phyloP scores from a whole-genome alignment of 2,888 invertebrate genomes.

The Polia nebulosa region DNA sequence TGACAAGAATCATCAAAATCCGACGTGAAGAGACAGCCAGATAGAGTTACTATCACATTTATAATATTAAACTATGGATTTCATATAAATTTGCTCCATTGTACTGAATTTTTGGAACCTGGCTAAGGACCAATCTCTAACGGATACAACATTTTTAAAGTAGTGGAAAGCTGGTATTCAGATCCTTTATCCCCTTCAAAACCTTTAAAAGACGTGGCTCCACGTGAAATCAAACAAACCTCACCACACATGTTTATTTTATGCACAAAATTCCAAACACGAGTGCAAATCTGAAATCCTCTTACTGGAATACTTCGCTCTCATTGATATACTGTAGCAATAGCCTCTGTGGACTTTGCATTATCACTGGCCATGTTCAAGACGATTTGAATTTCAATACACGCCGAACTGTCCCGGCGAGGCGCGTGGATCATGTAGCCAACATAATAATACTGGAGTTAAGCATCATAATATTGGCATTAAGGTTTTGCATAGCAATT shows the following conservation, averaged over 20 bases:
- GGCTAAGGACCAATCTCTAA: too few relatives aligned
- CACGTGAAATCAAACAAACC: conserved; percentile 12
- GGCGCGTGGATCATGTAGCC: conserved; percentile 53
- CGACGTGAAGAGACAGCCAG: too few relatives aligned
- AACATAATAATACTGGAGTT: conserved; percentile 52
- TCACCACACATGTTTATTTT: conserved; percentile 51
- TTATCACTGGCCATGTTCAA: conserved; percentile 73
- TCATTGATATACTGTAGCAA: conserved; percentile 78
- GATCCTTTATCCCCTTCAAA: neutral
- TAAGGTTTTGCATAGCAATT: conserved; percentile 52
- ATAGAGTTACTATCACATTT: too few relatives aligned
- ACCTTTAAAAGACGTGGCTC: neutral
- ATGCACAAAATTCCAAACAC: conserved; percentile 49
- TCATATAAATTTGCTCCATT: too few relatives aligned
- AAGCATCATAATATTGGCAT: conserved; percentile 58
- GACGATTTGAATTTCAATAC: conserved; percentile 79
- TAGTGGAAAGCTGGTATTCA: too few relatives aligned
- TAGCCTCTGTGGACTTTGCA: conserved; percentile 70
- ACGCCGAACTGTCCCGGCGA: conserved; percentile 52
- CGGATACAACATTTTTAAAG: too few relatives aligned
- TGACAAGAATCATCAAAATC: too few relatives aligned
- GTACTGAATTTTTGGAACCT: neutral
- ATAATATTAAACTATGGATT: too few relatives aligned
- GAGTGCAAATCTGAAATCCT: conserved; percentile 63
- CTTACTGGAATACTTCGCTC: conserved; percentile 66